A percentile compares a stretch with the other conserved stretches of the same genome.
These are phyloP conservation scores for Lycodopsis pacificus DNA, from an alignment of 2,797 vertebrate species.

Conservation along the genomic window DNA sequence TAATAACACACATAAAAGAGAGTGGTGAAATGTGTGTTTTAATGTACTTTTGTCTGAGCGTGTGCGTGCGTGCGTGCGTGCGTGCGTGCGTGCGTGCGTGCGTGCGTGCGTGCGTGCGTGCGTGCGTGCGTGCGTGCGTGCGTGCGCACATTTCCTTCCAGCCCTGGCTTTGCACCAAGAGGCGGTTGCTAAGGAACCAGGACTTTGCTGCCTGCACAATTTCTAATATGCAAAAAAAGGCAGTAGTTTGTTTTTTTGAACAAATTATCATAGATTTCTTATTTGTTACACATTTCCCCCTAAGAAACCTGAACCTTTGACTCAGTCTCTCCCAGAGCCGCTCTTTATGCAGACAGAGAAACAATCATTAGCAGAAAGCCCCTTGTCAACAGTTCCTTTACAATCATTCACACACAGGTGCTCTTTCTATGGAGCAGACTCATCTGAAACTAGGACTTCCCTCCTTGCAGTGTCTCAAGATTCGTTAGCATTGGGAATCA, in stretches of 20 bases:
- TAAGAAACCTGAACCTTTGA: slow-evolving; percentile 15
- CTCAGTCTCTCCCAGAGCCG: slow-evolving; percentile 10
- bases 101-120: slow-evolving; percentile 20
- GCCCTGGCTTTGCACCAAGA: slow-evolving; percentile 75
- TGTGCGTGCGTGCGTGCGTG: slow-evolving; percentile 20
- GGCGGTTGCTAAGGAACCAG: slow-evolving; percentile 86
- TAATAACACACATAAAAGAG: slow-evolving; percentile 30
- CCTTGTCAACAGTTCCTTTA: slow-evolving; percentile 36
- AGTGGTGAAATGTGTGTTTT: slow-evolving; percentile 40
- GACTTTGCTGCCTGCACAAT: slow-evolving; percentile 33
- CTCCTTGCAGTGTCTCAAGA: slow-evolving; percentile 50
- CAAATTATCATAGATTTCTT: slow-evolving; percentile 16
- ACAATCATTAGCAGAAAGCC: slow-evolving; percentile 44
- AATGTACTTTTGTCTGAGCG: slow-evolving; percentile 35
- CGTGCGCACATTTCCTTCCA: slow-evolving; percentile 60
- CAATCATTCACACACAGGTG: slow-evolving; percentile 41
- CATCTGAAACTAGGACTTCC: slow-evolving; percentile 60
- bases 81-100: slow-evolving; percentile 14
- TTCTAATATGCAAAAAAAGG: slow-evolving; percentile 26
- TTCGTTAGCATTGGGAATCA: slow-evolving; percentile 48
- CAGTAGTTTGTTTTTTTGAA: neutral
- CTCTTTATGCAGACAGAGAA: slow-evolving; percentile 15
- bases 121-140: neutral
- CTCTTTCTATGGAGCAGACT: slow-evolving; percentile 47
- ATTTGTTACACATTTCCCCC: neutral